phyloP scores from a whole-genome alignment of 2,888 invertebrate genomes.

The Branchinecta sandiegonensis region DNA sequence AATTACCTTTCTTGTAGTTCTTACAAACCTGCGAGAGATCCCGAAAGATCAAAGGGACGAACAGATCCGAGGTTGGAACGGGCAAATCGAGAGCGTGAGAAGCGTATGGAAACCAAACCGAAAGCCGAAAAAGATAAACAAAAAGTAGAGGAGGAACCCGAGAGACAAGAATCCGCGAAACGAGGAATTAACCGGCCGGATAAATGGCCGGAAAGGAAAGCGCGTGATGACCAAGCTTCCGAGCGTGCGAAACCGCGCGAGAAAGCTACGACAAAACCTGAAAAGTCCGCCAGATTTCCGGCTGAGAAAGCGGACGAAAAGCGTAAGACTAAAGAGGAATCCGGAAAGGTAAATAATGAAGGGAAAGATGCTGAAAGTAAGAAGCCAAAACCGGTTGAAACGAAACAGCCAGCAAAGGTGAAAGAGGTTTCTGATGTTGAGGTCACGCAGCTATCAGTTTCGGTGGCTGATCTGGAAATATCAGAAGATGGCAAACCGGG shows the following conservation, averaged over 20 bases:
- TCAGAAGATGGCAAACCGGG: not conserved
- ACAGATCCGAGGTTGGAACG: too few relatives aligned
- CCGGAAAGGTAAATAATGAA: not conserved
- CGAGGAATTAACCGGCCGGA: not conserved
- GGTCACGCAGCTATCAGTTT: not conserved
- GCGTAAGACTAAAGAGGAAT: not conserved
- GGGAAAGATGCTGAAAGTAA: not conserved
- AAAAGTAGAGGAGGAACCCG: too few relatives aligned
- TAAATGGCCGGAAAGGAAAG: not conserved
- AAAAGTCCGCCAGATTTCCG: too few relatives aligned
- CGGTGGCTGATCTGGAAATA: not conserved
- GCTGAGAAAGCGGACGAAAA: not conserved
- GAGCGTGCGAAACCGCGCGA: too few relatives aligned
- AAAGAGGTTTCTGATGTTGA: not conserved
- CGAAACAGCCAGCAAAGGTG: not conserved
- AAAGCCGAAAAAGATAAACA: too few relatives aligned
- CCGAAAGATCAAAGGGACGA: too few relatives aligned
- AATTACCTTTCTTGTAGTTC: too few relatives aligned
- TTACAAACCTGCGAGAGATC: too few relatives aligned
- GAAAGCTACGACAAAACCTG: too few relatives aligned
- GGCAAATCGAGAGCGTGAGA: too few relatives aligned
- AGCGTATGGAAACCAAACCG: too few relatives aligned
- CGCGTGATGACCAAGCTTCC: not conserved
- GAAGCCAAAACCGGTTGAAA: not conserved
- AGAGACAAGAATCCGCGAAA: too few relatives aligned